These are phyloP conservation scores for Microtus richardsoni DNA, from an alignment of 2,113 vertebrate species.

Conservation along the genomic window DNA sequence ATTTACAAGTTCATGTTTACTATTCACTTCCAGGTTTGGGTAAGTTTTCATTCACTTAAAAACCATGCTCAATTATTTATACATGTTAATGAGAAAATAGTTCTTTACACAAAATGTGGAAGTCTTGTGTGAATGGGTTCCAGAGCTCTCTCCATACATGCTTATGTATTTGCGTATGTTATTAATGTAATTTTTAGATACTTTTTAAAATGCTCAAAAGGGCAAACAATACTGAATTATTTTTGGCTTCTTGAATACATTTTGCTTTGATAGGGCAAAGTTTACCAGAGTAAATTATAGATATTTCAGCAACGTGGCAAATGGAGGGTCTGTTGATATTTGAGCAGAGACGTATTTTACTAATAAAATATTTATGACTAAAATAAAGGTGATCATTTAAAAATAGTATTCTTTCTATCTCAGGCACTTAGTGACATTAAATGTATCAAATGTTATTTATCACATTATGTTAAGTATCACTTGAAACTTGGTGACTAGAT, in stretches of 20 bases:
- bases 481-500: background rate
- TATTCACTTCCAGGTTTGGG: constrained; percentile 48
- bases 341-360: background rate
- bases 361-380: constrained; percentile 49
- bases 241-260: constrained; percentile 4
- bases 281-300: background rate
- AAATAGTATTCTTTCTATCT: background rate
- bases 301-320: background rate
- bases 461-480: background rate
- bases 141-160: constrained; percentile 3
- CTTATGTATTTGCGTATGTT: background rate
- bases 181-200: constrained; percentile 6
- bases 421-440: background rate
- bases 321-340: background rate
- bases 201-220: constrained; percentile 43
- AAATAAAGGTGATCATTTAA: background rate
- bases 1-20: constrained; percentile 40
- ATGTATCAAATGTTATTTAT: background rate
- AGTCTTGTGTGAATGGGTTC: constrained; percentile 6
- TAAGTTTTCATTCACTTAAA: constrained; percentile 74
- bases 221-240: background rate
- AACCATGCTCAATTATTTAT: constrained; percentile 55
- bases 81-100: constrained; percentile 45
- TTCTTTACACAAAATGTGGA: constrained; percentile 28
- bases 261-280: constrained; percentile 36